phyloP scores from a whole-genome alignment of 2,113 vertebrate species.

The Gorsachius goisagi region DNA sequence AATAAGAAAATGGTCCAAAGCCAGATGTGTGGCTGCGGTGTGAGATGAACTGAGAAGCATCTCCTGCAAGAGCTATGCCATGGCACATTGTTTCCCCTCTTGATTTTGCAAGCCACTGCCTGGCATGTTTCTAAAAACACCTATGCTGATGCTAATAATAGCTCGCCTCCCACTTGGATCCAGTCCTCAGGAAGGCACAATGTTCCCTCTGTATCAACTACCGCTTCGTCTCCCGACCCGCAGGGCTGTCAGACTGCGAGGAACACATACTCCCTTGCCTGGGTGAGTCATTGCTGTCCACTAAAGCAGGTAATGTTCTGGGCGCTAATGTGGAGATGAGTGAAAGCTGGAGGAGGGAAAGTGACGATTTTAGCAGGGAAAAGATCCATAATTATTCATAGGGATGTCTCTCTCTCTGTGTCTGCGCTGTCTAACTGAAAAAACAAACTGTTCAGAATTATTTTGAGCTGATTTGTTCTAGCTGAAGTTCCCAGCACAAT shows the following conservation, averaged over 20 bases:
- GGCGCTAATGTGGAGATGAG: neutral
- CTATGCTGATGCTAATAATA: neutral
- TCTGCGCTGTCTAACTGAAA: neutral
- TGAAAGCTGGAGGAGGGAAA: neutral
- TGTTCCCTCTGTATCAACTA: neutral
- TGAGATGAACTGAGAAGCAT: neutral
- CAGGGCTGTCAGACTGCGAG: neutral
- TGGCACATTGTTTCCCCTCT: neutral
- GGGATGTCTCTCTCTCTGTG: neutral
- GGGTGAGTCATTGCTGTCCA: neutral
- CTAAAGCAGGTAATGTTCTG: neutral
- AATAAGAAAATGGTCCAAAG: neutral
- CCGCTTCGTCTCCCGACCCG: fast-evolving
- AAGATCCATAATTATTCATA: neutral
- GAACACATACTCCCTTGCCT: neutral
- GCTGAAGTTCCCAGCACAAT: neutral
- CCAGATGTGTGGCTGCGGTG: neutral
- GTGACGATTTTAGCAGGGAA: neutral
- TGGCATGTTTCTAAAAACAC: neutral
- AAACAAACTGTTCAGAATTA: neutral
- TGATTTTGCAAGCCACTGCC: neutral
- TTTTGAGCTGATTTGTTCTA: neutral
- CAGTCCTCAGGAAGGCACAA: neutral
- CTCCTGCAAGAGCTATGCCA: neutral
- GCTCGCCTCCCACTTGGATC: neutral